Evolutionary conservation across 2,888 invertebrate species (phyloP).

Genomic region (Drosophila nr. fundita): DNA sequence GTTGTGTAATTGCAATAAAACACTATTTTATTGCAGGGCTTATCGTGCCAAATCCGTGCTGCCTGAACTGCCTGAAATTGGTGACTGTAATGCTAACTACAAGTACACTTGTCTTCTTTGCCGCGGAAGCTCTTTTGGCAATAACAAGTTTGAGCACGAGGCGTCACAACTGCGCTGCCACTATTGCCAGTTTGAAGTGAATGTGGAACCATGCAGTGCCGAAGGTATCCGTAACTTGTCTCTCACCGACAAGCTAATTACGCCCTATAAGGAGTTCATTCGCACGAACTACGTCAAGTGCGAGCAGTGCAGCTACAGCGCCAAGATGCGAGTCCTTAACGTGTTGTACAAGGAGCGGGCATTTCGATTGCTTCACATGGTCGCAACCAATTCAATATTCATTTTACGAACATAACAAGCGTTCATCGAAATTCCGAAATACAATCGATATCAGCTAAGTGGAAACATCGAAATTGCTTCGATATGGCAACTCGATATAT

Average conservation of each 20-base stretch:
- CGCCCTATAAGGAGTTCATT: slow-evolving; percentile 53
- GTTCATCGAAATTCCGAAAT: background rate
- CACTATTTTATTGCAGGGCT: slow-evolving; percentile 33
- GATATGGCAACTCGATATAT: background rate
- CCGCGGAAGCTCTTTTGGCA: slow-evolving; percentile 48
- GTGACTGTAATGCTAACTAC: slow-evolving; percentile 42
- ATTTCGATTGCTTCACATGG: background rate
- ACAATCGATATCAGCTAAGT: background rate
- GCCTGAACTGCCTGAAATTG: slow-evolving; percentile 55
- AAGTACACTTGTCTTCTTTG: slow-evolving; percentile 61
- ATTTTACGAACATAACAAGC: background rate
- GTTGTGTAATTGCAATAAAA: background rate
- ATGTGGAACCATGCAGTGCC: slow-evolving; percentile 40
- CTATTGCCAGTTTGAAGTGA: slow-evolving; percentile 67
- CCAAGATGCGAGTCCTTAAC: slow-evolving; percentile 55
- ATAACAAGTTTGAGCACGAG: slow-evolving; percentile 35
- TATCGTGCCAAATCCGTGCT: slow-evolving; percentile 56
- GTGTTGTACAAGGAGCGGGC: slow-evolving; percentile 23
- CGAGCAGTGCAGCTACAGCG: slow-evolving; percentile 34
- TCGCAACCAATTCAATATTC: background rate
- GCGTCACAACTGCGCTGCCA: slow-evolving; percentile 49
- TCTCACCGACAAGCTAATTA: slow-evolving; percentile 39
- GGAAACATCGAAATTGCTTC: background rate
- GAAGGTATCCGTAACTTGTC: slow-evolving; percentile 33
- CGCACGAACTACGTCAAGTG: slow-evolving; percentile 42